These are phyloP conservation scores for Lymantria dispar DNA, from an alignment of 2,888 invertebrate species.

Conservation along the genomic window DNA sequence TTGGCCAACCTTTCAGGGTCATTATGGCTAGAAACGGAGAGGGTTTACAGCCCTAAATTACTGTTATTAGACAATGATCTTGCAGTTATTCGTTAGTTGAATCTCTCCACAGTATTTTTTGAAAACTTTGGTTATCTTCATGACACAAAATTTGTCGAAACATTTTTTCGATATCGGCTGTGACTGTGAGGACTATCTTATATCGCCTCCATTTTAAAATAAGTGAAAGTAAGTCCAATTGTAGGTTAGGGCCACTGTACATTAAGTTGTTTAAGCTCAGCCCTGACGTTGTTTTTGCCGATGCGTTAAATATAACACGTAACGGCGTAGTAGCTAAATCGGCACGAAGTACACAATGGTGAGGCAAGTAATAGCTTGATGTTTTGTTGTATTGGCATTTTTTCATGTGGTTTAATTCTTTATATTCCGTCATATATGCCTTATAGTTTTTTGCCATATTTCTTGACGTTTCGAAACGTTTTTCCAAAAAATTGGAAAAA, in stretches of 20 bases:
- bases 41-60: slow-evolving; percentile 1
- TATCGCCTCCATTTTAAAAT: slow-evolving; percentile 17
- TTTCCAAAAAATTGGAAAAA: slow-evolving; percentile 1
- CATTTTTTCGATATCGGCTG: slow-evolving; percentile 18
- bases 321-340: background rate
- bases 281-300: background rate
- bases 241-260: slow-evolving; percentile 15
- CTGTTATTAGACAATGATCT: slow-evolving; percentile 1
- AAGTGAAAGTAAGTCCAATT: slow-evolving; percentile 12
- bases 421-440: slow-evolving; percentile 2
- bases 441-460: background rate
- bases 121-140: slow-evolving; percentile 5
- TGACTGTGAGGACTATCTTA: slow-evolving; percentile 6
- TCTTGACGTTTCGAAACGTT: background rate
- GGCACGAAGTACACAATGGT: background rate
- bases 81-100: background rate
- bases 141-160: slow-evolving; percentile 10
- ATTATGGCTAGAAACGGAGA: background rate
- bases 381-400: background rate
- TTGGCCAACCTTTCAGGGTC: background rate
- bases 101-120: slow-evolving; percentile 1
- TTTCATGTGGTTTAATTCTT: background rate
- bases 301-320: slow-evolving; percentile 3
- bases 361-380: background rate
- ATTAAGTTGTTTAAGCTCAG: slow-evolving; percentile 7